Percentiles rank a stretch among this genome's conserved stretches.
Evolutionary conservation across 2,797 vertebrate genomes (phyloP).

Genomic region (Eremophila alpestris): DNA sequence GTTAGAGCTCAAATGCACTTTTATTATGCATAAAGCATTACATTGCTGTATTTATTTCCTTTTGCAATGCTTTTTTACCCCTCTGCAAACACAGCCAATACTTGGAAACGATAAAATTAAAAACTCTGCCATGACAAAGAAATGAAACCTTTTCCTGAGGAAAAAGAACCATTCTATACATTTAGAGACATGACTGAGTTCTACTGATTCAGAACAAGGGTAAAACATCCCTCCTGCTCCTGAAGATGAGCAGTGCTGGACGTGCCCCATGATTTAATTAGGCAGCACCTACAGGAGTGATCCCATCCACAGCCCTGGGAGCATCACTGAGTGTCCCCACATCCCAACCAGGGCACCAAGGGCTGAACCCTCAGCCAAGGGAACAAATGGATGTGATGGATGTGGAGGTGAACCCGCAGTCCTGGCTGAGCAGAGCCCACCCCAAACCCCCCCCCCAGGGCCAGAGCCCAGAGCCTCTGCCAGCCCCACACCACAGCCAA

Average conservation of each 20-base stretch:
- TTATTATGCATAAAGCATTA: not conserved
- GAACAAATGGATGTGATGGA: fast-evolving
- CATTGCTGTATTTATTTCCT: slow-evolving; percentile 23
- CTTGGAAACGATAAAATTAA: not conserved
- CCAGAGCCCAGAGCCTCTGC: not conserved
- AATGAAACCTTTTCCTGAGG: not conserved
- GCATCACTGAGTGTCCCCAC: not conserved
- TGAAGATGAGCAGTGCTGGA: not conserved
- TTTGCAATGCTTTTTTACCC: not conserved
- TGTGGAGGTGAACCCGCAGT: fast-evolving
- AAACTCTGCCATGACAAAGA: not conserved
- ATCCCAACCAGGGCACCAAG: not conserved
- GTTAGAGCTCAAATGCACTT: slow-evolving; percentile 13
- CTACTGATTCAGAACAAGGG: not conserved
- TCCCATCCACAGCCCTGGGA: not conserved
- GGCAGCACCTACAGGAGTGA: no score
- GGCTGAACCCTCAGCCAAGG: not conserved
- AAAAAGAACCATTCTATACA: not conserved
- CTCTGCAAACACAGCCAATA: not conserved
- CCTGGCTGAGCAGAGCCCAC: not conserved
- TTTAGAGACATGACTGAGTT: not conserved
- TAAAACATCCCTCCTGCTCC: not conserved
- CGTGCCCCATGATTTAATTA: not conserved
- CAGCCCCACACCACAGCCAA: fast-evolving
- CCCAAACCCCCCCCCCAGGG: not conserved